Conservation (phyloP, 2,113 vertebrate species). For the Zapus hudsonius region DNA sequence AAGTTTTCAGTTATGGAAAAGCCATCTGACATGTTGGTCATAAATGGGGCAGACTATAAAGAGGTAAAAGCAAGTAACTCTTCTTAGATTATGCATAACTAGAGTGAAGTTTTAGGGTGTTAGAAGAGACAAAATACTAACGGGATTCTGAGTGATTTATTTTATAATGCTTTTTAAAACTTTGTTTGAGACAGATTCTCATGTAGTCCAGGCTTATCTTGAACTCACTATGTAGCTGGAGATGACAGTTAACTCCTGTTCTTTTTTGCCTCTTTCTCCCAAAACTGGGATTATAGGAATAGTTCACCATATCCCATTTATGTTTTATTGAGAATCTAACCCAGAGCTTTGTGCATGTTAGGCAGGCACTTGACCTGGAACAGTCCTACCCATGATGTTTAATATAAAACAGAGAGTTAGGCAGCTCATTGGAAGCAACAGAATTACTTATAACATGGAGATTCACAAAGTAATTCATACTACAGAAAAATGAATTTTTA, state of each 20-base stretch:
- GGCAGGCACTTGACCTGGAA: background rate
- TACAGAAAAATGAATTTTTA: background rate
- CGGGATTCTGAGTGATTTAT: background rate
- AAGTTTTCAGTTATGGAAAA: constrained; percentile 36
- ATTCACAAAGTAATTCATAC: background rate
- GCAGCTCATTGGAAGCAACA: background rate
- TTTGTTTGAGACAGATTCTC: background rate
- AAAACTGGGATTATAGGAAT: background rate
- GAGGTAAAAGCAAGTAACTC: background rate
- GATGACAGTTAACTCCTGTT: background rate
- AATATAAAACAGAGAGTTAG: background rate
- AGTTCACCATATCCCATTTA: background rate
- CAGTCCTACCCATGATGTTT: background rate
- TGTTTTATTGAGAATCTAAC: background rate
- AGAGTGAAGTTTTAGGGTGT: background rate
- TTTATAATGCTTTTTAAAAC: background rate
- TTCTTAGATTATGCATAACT: background rate
- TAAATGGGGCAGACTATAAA: background rate
- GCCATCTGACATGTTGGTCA: background rate
- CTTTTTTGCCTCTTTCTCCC: background rate
- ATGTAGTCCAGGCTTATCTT: background rate
- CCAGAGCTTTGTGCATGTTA: background rate
- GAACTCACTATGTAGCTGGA: background rate
- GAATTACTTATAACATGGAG: background rate
- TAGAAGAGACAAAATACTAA: background rate